Conservation (phyloP, 2,888 invertebrate species). For the Oscheius myriophilus region DNA sequence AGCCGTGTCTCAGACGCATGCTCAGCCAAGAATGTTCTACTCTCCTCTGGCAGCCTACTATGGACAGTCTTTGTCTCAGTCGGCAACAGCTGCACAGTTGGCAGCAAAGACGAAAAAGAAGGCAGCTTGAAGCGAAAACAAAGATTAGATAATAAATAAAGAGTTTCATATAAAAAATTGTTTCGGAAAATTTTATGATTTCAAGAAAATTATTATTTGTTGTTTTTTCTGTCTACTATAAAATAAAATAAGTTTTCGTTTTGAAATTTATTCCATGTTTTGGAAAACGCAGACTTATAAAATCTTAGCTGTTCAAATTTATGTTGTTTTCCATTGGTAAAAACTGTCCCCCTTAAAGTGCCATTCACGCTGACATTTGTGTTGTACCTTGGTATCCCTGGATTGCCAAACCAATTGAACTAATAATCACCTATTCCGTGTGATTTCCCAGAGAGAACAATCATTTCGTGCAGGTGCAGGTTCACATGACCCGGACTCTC, state of each 20-base stretch:
- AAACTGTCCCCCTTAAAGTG: no score
- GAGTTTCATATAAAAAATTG: no score
- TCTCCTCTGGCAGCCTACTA: conserved; percentile 5
- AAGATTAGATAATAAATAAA: background rate
- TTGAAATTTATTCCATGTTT: background rate
- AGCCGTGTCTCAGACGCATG: background rate
- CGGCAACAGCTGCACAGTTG: conserved; percentile 4
- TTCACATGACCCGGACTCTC: no score
- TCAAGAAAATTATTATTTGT: background rate
- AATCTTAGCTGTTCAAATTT: background rate
- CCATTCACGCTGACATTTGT: no score
- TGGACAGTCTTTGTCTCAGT: conserved; percentile 2
- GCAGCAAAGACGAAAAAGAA: conserved; percentile 22
- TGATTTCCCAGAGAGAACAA: no score
- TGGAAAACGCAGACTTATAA: background rate
- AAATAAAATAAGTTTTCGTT: background rate
- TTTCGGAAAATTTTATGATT: background rate
- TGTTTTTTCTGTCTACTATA: background rate
- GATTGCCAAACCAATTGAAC: no score
- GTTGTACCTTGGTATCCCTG: no score
- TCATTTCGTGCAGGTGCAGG: no score
- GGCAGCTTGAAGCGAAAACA: conserved; percentile 9
- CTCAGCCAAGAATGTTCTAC: conserved; percentile 5
- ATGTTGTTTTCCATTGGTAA: no score
- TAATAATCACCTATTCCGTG: no score